These are phyloP conservation scores for Anolis carolinensis DNA, from an alignment of 2,113 vertebrate genomes.

Conservation along the genomic window DNA sequence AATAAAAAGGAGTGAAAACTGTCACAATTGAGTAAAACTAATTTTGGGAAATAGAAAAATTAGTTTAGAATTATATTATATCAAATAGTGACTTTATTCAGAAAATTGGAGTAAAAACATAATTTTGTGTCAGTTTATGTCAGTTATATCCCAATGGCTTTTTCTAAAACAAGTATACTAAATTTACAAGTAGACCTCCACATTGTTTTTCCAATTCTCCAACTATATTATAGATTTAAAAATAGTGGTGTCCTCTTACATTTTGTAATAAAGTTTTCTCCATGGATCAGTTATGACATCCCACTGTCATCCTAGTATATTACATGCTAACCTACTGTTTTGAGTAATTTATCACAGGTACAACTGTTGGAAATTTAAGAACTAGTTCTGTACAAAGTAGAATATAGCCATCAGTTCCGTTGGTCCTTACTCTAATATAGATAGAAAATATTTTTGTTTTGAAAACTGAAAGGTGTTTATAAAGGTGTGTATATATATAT, in stretches of 20 bases:
- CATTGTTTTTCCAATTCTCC: background rate
- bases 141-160: background rate
- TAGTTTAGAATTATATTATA: conserved; percentile 2
- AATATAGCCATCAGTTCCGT: background rate
- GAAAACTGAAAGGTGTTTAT: background rate
- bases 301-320: conserved; percentile 14
- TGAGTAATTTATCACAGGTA: background rate
- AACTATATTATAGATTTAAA: background rate
- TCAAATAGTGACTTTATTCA: background rate
- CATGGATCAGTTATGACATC: background rate
- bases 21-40: too few relatives aligned
- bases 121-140: background rate
- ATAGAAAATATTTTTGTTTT: background rate
- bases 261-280: background rate
- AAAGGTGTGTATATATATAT: too few relatives aligned
- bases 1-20: background rate
- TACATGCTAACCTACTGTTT: background rate
- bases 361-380: conserved; percentile 14
- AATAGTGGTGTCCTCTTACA: background rate
- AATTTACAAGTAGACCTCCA: background rate
- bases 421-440: background rate
- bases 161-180: background rate
- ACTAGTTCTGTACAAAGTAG: background rate
- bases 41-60: background rate
- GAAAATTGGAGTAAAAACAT: background rate